These are phyloP conservation scores for Arenaria interpres DNA, from an alignment of 2,113 vertebrate genomes.

Conservation along the genomic window DNA sequence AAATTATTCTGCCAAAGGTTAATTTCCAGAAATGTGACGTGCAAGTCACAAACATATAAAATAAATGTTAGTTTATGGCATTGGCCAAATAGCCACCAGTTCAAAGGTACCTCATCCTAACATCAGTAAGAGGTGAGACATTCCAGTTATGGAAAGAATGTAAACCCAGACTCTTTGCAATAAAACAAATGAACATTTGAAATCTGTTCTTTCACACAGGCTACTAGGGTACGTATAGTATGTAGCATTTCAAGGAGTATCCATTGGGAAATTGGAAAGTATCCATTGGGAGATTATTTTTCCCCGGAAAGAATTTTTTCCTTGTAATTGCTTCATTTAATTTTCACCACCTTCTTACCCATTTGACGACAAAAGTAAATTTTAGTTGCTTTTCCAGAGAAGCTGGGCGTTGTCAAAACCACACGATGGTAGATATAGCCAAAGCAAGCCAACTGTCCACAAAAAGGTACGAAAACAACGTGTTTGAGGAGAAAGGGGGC, in stretches of 20 bases:
- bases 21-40: neutral
- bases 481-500: neutral
- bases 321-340: neutral
- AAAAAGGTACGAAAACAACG: neutral
- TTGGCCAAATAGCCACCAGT: neutral
- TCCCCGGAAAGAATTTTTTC: neutral
- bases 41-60: neutral
- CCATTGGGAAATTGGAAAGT: neutral
- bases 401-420: neutral
- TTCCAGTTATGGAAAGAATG: neutral
- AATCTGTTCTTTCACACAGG: neutral
- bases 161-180: neutral
- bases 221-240: neutral
- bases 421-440: neutral
- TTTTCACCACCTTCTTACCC: neutral
- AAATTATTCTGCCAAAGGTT: neutral
- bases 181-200: neutral
- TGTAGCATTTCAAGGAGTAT: neutral
- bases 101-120: neutral
- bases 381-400: neutral
- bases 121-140: neutral
- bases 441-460: neutral
- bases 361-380: neutral
- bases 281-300: neutral
- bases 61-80: neutral